phyloP scores from a whole-genome alignment of 2,888 invertebrate genomes.

The Coelinius sp. region DNA sequence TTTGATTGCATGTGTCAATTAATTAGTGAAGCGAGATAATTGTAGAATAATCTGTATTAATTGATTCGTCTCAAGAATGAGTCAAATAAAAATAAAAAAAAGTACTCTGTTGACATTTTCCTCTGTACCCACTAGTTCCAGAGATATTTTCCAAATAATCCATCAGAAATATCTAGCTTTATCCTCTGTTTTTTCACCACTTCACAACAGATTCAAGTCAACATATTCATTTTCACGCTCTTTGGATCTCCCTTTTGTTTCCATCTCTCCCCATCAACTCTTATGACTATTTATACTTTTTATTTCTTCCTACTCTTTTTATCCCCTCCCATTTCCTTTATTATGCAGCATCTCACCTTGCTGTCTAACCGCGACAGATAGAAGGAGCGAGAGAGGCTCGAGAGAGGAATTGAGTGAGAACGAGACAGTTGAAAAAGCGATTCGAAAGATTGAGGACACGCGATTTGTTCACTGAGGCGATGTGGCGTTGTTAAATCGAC shows the following conservation, averaged over 20 bases:
- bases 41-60: too few relatives aligned
- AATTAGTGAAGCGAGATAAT: too few relatives aligned
- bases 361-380: neutral
- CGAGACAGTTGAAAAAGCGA: conserved; percentile 23
- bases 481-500: conserved; percentile 34
- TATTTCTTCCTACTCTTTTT: neutral
- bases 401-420: neutral
- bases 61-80: too few relatives aligned
- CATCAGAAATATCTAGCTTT: neutral
- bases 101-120: too few relatives aligned
- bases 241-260: neutral
- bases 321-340: neutral
- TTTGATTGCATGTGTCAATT: neutral
- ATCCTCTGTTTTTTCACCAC: neutral
- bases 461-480: conserved; percentile 33
- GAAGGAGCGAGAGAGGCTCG: neutral
- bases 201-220: neutral
- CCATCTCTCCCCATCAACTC: neutral
- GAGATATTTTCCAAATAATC: neutral
- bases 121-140: neutral
- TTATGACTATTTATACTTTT: neutral
- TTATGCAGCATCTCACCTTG: conserved; percentile 3
- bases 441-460: conserved; percentile 39
- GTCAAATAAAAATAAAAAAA: too few relatives aligned
- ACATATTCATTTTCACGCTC: neutral